Percentiles rank a stretch among this genome's conserved stretches.
Conservation (phyloP, 2,797 vertebrate species). For the Pipistrellus pipistrellus region DNA sequence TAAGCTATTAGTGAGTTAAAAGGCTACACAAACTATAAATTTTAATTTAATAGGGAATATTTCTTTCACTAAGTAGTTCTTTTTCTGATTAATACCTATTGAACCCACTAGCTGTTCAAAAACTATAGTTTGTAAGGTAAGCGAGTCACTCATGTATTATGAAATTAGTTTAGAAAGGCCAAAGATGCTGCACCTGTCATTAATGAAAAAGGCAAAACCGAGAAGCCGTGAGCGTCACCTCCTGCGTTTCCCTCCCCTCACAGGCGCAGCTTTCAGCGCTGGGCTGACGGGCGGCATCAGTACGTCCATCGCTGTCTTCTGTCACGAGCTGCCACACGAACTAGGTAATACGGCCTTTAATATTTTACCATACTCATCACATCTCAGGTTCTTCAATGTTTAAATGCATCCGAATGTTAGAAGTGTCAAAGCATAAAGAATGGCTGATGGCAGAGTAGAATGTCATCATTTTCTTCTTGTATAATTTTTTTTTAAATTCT, state of each 20-base stretch:
- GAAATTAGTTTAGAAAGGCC: not conserved
- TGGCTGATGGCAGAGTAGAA: not conserved
- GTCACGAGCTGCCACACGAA: conserved; percentile 98
- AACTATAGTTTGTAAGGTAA: not conserved
- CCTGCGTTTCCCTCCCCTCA: too few species aligned
- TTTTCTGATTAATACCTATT: not conserved
- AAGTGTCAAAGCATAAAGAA: conserved; percentile 16
- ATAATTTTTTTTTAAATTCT: not conserved
- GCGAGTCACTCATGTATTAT: not conserved
- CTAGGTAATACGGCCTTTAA: conserved; percentile 90
- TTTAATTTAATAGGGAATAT: not conserved
- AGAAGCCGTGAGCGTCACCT: not conserved
- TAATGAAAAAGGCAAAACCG: not conserved
- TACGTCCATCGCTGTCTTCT: conserved; percentile 99
- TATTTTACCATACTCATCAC: not conserved
- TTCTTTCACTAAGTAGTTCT: not conserved
- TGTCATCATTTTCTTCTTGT: not conserved
- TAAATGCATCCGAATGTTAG: not conserved
- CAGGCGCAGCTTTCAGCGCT: conserved; percentile 98
- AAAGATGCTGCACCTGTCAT: not conserved
- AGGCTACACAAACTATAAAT: not conserved
- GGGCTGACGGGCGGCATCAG: conserved; percentile 98
- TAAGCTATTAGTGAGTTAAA: not conserved
- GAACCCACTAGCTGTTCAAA: not conserved
- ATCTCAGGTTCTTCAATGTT: not conserved